These are phyloP conservation scores for Hippocampus kuda DNA, from an alignment of 2,797 vertebrate species.

Conservation along the genomic window DNA sequence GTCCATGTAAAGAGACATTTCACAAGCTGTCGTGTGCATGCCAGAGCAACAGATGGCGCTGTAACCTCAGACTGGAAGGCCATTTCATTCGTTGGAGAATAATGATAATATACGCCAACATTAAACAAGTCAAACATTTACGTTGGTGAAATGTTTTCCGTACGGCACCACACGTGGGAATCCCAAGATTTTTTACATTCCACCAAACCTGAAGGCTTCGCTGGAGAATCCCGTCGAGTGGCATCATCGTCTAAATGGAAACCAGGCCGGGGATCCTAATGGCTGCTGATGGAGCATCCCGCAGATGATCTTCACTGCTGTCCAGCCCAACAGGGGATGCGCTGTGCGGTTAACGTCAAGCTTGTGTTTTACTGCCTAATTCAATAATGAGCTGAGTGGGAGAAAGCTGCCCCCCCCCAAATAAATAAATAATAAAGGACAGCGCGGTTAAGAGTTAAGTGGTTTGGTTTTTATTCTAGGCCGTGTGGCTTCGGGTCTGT, in stretches of 20 bases:
- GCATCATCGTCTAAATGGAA: conserved; percentile 39
- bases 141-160: no score
- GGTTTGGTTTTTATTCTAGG: conserved; percentile 41
- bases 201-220: conserved; percentile 32
- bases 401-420: conserved; percentile 26
- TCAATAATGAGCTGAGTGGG: conserved; percentile 61
- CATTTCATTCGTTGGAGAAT: no score
- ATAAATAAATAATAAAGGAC: conserved; percentile 31
- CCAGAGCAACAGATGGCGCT: neutral
- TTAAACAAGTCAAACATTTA: no score
- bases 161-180: conserved; percentile 11
- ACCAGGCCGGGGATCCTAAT: conserved; percentile 33
- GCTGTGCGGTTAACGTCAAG: conserved; percentile 35
- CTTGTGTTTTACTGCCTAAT: conserved; percentile 61
- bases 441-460: conserved; percentile 29
- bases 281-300: conserved; percentile 30
- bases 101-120: no score
- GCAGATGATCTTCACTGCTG: conserved; percentile 36
- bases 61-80: neutral
- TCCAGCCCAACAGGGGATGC: conserved; percentile 38
- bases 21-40: neutral
- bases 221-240: conserved; percentile 22
- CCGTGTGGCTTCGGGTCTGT: conserved; percentile 26
- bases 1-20: neutral
- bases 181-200: conserved; percentile 1